phyloP scores from a whole-genome alignment of 1,140 invertebrate genomes.

The Rhyzopertha dominica region DNA sequence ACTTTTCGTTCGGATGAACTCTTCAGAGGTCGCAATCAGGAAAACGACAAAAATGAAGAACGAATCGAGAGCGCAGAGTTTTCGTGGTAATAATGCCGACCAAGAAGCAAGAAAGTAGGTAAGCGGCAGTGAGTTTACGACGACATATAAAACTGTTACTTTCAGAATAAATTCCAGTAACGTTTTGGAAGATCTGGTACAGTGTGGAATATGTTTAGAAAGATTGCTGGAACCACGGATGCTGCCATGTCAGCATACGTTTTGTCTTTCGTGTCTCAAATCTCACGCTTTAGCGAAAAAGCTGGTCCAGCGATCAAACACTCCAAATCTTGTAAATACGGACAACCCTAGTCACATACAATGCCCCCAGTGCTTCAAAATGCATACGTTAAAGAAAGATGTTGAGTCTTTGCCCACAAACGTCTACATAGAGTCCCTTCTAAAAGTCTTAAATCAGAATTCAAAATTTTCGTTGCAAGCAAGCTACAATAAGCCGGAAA shows the following conservation, averaged over 20 bases:
- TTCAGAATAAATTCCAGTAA: slow-evolving; percentile 40
- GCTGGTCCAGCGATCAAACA: slow-evolving; percentile 2
- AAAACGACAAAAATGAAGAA: too few species aligned
- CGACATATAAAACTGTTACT: too few species aligned
- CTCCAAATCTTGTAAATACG: slow-evolving; percentile 2
- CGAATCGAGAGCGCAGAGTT: too few species aligned
- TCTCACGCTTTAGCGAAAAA: slow-evolving; percentile 43
- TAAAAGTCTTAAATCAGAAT: slow-evolving; percentile 44
- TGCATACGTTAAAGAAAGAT: slow-evolving; percentile 41
- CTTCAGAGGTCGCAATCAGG: too few species aligned
- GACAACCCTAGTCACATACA: slow-evolving; percentile 35
- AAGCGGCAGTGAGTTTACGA: too few species aligned
- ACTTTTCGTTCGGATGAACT: too few species aligned
- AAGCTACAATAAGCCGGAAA: slow-evolving; percentile 36
- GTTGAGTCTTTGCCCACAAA: slow-evolving; percentile 51
- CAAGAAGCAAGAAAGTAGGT: too few species aligned
- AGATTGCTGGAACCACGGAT: slow-evolving; percentile 61
- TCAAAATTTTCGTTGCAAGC: slow-evolving; percentile 16
- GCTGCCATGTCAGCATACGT: slow-evolving; percentile 72
- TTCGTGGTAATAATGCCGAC: too few species aligned
- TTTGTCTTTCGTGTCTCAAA: slow-evolving; percentile 61
- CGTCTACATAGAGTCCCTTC: slow-evolving; percentile 52
- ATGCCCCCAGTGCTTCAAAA: slow-evolving; percentile 30
- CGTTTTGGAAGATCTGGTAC: slow-evolving; percentile 60
- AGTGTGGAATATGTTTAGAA: slow-evolving; percentile 68